Base-by-base conservation (phyloP, 2,113 vertebrate species). In the Tragelaphus scriptus region DNA sequence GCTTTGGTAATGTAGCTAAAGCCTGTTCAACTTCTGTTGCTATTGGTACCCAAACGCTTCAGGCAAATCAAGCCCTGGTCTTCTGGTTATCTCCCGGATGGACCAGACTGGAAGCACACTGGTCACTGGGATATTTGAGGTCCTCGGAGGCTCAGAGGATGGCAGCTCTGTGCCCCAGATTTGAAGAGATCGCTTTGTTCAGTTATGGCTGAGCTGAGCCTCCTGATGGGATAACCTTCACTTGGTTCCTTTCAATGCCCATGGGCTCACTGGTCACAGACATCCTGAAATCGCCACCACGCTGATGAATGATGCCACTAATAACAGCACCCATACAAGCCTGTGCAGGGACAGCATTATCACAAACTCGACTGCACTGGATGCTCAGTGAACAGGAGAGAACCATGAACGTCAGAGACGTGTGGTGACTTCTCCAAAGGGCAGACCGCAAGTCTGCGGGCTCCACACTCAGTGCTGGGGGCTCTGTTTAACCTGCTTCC, bases 1-100 rank as follows among this genome's bases (percentile, higher is more conserved):
- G 95, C 95, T 82, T 89, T 87, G 71, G 85, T 94, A 97, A 94
- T 77, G 63, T 51, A 88, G 93, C 95, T 96, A 28, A 94, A 65
- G 82, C 88, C 53, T 85, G 71, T 85, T 89, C 79, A 65, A 6
- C 44, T 81, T 96, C 86, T 21, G 11, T 17, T 40, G 59, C 36
- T 93, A 15, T 23, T 47, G 47, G 51, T 61, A n/a, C 61, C 65
- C 77, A 8, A 13, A 53, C 3, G 55, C 81, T 85, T 23, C 25
- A 11, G 56, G 61, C 47, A 53, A 75, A 89, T 55, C 36, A 56
- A 17, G 13, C 25, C 47, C 13, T 2, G 63, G 84, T 40, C 68
- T 77, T 25, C 56, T 25, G 44, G n/a, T 61, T 32, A 30, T 47
- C 84, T 65, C 32, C 47, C 6, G 3, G 26, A 36, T 5, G 40